Percentiles rank a stretch among this genome's conserved stretches.
phyloP scores from a whole-genome alignment of 2,797 vertebrate species.

The Takifugu ocellatus region DNA sequence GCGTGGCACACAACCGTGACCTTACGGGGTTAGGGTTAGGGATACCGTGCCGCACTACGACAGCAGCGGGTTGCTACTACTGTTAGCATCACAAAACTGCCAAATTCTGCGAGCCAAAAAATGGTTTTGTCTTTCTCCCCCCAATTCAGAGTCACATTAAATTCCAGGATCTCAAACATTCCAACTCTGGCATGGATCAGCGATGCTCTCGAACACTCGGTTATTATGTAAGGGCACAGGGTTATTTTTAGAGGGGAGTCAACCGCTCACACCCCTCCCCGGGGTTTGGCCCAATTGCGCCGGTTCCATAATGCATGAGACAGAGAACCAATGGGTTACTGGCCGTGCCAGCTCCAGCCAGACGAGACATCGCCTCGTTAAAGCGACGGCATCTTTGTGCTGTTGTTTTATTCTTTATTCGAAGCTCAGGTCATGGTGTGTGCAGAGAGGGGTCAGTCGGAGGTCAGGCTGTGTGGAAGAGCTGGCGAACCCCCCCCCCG shows the following conservation, averaged over 20 bases:
- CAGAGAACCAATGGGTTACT: constrained; percentile 38
- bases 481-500: constrained; percentile 22
- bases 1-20: no score
- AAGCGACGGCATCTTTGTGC: background rate
- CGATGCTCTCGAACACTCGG: constrained; percentile 27
- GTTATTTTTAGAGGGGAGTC: constrained; percentile 64
- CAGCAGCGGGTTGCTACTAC: no score
- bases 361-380: background rate
- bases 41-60: no score
- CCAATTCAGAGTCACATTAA: no score
- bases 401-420: background rate
- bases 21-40: no score
- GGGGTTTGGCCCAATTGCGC: constrained; percentile 19
- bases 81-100: no score
- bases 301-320: constrained; percentile 20
- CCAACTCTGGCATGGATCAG: constrained; percentile 32
- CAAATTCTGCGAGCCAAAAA: no score
- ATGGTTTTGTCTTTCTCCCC: no score
- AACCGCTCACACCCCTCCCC: constrained; percentile 32
- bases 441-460: constrained; percentile 21
- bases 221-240: constrained; percentile 51
- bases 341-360: constrained; percentile 1
- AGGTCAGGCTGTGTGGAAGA: constrained; percentile 33
- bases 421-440: background rate
- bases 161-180: no score